These are phyloP conservation scores for Pseudachorutes palmiensis DNA, from an alignment of 1,140 invertebrate genomes.

Conservation along the genomic window DNA sequence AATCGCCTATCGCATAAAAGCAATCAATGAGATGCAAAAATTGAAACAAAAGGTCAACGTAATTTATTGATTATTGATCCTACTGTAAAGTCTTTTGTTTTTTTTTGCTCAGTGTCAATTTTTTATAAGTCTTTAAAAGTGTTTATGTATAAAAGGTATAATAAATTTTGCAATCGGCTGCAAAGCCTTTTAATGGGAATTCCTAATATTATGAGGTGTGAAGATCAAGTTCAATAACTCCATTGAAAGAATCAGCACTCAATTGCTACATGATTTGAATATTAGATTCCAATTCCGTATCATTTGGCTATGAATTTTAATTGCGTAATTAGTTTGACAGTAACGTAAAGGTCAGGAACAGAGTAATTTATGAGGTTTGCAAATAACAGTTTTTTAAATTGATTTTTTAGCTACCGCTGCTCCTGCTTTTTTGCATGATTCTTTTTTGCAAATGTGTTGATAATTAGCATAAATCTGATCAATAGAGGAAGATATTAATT, in stretches of 20 bases:
- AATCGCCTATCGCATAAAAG: not conserved
- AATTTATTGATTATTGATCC: no score
- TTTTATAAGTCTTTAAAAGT: no score
- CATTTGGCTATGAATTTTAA: not conserved
- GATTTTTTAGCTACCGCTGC: not conserved
- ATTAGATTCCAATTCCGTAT: not conserved
- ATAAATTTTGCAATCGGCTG: no score
- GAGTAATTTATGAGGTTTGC: constrained; percentile 1
- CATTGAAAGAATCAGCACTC: not conserved
- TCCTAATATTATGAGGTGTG: not conserved
- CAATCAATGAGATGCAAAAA: not conserved
- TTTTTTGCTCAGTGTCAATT: no score
- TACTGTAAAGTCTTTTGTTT: no score
- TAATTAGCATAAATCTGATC: no score
- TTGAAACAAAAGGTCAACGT: no score
- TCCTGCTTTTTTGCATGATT: not conserved
- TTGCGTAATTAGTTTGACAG: not conserved
- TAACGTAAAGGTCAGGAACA: not conserved
- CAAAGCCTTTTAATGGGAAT: not conserved
- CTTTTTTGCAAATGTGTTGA: no score
- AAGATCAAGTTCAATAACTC: not conserved
- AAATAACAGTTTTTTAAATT: not conserved
- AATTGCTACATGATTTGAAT: no score
- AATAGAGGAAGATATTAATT: not conserved
- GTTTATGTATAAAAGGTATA: no score